Base-by-base conservation (phyloP, 2,113 vertebrate species). In the rabbit (Oryctolagus cuniculus) region DNA sequence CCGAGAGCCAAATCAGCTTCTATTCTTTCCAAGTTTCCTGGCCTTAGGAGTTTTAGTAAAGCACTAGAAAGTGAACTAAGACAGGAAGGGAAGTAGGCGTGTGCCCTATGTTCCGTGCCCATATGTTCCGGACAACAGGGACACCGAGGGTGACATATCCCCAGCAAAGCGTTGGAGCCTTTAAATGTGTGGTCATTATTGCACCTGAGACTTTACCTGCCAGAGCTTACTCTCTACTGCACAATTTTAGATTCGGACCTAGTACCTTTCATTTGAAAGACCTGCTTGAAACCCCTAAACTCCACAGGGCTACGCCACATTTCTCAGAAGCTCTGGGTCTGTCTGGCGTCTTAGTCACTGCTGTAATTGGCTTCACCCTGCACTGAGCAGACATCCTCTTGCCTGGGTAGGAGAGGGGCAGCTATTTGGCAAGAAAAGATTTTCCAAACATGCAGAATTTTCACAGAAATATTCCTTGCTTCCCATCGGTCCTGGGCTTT, bases 51-150 rank as follows among this genome's bases (percentile, higher is more conserved):
- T 58, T 58, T 58, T 58, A 58, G 13, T 58, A 58, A 58, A 58
- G 55, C 55, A 58, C 13, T 58, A 58, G 55, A 58, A 58, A 58
- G 3, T 58, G 55, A 58, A 19, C 55, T 58, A 58, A 58, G 38
- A 58, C 55, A 58, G 12, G 55, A 58, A 58, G 19, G 22, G 58
- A 15, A 10, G 7, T 1, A 63, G 64, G 64, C 1, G 2, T 12
- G 5, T 4, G 15, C 21, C 13, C 16, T 31, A 29, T n/a, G n/a
- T n/a, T n/a, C n/a, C n/a, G n/a, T n/a, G 10, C 12, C 1, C 31
- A 1, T 31, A 16, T 38, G 49, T 73, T 80, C 67, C 53, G 74
- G 5, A 34, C 15, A 22, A 36, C 13, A 19, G 58, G 49, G n/a
- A 24, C 34, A 6, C 27, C 15, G 16, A 7, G 10, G 80, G n/a